Evolutionary conservation across 2,113 vertebrate genomes (phyloP), one percentile per base, ranked within the genome.

Genomic region (Baryphthengus martii): DNA sequence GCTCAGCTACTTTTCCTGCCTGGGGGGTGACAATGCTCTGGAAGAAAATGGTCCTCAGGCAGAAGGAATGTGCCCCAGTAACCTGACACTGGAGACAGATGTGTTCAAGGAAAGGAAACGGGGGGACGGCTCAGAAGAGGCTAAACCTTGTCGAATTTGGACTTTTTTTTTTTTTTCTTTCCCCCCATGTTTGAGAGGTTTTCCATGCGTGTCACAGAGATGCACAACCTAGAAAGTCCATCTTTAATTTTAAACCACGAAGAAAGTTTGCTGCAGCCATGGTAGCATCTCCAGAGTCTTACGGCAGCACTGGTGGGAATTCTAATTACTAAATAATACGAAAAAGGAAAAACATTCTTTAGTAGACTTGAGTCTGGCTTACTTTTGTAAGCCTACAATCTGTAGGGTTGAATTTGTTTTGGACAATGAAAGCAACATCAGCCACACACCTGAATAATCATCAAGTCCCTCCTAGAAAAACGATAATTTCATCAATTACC

Each of bases 61-160:
- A 86, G 55, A 49, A 92, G 73, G 93, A 97, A 94, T 85, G 89
- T 2, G 11, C 29, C n/a, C 44, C 39, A 17, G 88, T 86, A 96
- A 95, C 52, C 45, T 77, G 95, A 96, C 85, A 90, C 93, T 95
- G 85, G 85, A 85, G 53, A 81, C 79, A 95, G 75, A 96, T 85
- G 85, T 89, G 71, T 59, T 70, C 10, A 26, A 84, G 72, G 61
- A 65, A 65, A 86, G 88, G 90, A 95, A 94, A 56, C 17, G n/a
- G 19, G 19, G 37, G 47, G 45, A 59, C 3, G 13, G 10, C 25
- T 92, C 53, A 72, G 61, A 8, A 33, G 33, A 31, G 52, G 35
- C 12, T 81, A 59, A 96, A 55, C 14, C 19, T 52, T 68, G 7
- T 11, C 19, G 29, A 59, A 52, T 52, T 92, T 66, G 39, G 12